Evolutionary conservation across 2,797 vertebrate species (phyloP).

Genomic region (Argya squamiceps): DNA sequence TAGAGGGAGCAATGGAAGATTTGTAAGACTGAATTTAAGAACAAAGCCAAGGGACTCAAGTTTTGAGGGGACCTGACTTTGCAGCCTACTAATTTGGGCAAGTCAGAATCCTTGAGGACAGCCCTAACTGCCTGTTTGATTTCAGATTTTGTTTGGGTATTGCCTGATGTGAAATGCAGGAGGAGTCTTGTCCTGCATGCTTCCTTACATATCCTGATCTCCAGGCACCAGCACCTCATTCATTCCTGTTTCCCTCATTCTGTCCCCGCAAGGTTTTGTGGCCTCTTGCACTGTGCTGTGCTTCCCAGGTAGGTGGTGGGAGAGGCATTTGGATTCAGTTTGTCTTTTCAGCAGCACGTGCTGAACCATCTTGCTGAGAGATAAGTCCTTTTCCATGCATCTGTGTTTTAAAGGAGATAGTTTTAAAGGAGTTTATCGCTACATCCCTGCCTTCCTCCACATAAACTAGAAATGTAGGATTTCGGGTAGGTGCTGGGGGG

Average conservation of each 20-base stretch:
- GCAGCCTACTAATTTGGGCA: background rate
- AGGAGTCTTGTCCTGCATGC: background rate
- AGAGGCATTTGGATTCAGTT: background rate
- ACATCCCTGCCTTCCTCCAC: background rate
- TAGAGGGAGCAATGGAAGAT: background rate
- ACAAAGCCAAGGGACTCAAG: background rate
- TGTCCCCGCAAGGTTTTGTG: background rate
- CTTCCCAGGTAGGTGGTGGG: background rate
- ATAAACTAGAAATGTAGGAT: background rate
- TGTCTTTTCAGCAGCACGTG: fast-evolving
- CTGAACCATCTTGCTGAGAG: background rate
- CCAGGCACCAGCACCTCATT: background rate
- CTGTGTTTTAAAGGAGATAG: background rate
- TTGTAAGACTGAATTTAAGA: background rate
- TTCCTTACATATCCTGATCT: background rate
- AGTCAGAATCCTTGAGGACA: background rate
- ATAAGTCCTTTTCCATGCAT: fast-evolving
- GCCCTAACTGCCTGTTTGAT: background rate
- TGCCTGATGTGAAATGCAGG: background rate
- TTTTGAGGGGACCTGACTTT: background rate
- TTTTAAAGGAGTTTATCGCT: background rate
- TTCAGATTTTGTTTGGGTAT: background rate
- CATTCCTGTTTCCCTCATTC: background rate
- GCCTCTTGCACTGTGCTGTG: background rate
- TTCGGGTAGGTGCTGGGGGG: background rate